Evolutionary conservation across 2,888 invertebrate species (phyloP).

Genomic region (Caenorhabditis sp.): DNA sequence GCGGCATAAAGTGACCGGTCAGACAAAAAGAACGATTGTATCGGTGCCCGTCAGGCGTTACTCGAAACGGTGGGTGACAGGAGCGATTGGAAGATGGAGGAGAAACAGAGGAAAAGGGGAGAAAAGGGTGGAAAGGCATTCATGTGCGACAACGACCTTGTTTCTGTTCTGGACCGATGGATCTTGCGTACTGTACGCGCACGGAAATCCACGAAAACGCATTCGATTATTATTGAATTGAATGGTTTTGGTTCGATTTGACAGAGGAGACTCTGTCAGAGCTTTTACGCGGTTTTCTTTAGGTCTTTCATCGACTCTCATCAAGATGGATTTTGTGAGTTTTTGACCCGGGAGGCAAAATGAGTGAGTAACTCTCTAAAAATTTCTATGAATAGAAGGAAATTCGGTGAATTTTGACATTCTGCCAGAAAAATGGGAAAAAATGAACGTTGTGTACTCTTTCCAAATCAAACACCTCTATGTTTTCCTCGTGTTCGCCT

Average conservation of each 20-base stretch:
- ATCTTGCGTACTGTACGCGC: slow-evolving; percentile 26
- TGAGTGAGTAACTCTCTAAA: too few species aligned
- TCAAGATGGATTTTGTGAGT: too few species aligned
- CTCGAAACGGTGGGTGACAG: slow-evolving; percentile 17
- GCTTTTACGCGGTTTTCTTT: too few species aligned
- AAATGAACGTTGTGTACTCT: background rate
- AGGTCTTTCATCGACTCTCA: too few species aligned
- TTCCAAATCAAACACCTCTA: background rate
- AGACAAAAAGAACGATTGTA: slow-evolving; percentile 42
- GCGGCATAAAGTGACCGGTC: slow-evolving; percentile 27
- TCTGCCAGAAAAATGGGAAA: background rate
- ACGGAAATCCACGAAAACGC: slow-evolving; percentile 14
- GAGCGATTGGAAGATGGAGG: background rate
- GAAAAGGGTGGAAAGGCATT: slow-evolving; percentile 15
- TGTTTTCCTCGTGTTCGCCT: too few species aligned
- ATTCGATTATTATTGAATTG: slow-evolving; percentile 19
- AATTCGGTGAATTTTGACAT: too few species aligned
- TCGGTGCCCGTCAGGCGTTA: slow-evolving; percentile 30
- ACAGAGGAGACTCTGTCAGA: too few species aligned
- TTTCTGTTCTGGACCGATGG: slow-evolving; percentile 49
- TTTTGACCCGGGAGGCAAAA: too few species aligned
- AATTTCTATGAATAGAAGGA: too few species aligned
- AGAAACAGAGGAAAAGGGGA: background rate
- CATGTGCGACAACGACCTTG: slow-evolving; percentile 56
- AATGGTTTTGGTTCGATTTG: background rate